Percentiles rank a stretch among this genome's conserved stretches.
phyloP scores from a whole-genome alignment of 2,888 invertebrate genomes.

The Argyresthia albistria region DNA sequence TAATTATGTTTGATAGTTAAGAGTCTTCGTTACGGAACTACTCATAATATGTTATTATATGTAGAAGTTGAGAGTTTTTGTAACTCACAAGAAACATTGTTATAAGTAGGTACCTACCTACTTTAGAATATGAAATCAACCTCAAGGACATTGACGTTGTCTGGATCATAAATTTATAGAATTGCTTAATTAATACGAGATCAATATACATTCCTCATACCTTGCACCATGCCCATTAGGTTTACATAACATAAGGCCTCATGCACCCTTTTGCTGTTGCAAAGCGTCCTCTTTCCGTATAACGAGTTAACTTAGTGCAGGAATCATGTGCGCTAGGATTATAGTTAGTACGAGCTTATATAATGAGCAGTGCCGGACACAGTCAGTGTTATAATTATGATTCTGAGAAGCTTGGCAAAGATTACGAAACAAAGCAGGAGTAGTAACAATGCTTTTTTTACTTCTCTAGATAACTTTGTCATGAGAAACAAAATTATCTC shows the following conservation, averaged over 20 bases:
- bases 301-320: slow-evolving; percentile 15
- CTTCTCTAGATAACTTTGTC: no score
- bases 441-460: no score
- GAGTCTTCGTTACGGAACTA: neutral
- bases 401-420: neutral
- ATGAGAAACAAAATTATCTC: no score
- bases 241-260: slow-evolving; percentile 29
- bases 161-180: no score
- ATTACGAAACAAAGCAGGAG: no score
- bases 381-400: neutral
- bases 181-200: no score
- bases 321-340: slow-evolving; percentile 6
- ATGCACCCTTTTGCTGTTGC: slow-evolving; percentile 21
- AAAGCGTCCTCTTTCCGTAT: slow-evolving; percentile 30
- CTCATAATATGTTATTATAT: neutral
- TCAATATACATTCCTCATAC: neutral
- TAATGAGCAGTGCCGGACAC: slow-evolving; percentile 3
- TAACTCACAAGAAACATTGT: no score
- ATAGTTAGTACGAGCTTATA: slow-evolving; percentile 1
- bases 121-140: no score
- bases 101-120: no score
- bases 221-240: slow-evolving; percentile 3
- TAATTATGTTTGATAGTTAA: neutral
- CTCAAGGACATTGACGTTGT: no score
- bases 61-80: no score